phyloP scores from a whole-genome alignment of 2,888 invertebrate genomes.

The Acronicta psi region DNA sequence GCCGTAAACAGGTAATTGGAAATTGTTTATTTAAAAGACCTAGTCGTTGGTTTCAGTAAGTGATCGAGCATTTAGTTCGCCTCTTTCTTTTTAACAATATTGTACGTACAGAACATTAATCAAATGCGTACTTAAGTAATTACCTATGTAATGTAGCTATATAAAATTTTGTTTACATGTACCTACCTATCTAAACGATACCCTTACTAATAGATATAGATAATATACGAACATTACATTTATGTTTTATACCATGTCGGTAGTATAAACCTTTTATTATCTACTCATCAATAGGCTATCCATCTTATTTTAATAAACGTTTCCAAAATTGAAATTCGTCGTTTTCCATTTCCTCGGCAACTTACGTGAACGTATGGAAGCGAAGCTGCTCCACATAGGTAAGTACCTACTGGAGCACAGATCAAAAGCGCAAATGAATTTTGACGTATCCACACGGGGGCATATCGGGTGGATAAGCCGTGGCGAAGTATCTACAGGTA shows the following conservation, averaged over 20 bases:
- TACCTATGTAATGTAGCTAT: no score
- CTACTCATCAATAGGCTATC: background rate
- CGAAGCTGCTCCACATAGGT: slow-evolving; percentile 28
- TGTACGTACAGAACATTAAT: no score
- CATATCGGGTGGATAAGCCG: slow-evolving; percentile 57
- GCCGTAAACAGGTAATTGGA: no score
- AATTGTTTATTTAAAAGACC: no score
- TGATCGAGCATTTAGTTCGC: no score
- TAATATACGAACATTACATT: no score
- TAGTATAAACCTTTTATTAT: background rate
- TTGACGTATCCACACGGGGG: slow-evolving; percentile 63
- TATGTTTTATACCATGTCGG: background rate
- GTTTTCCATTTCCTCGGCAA: slow-evolving; percentile 25
- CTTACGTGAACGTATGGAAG: slow-evolving; percentile 27
- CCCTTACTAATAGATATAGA: no score
- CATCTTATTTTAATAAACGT: slow-evolving; percentile 17
- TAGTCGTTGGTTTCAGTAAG: no score
- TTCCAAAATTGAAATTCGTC: slow-evolving; percentile 20
- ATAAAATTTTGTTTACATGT: no score
- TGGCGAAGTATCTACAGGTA: slow-evolving; percentile 59
- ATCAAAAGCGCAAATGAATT: slow-evolving; percentile 69
- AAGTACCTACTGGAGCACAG: slow-evolving; percentile 46
- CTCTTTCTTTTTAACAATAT: no score
- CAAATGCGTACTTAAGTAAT: no score
- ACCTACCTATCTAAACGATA: no score